These are phyloP conservation scores for Chromobotia macracanthus DNA, from an alignment of 2,797 vertebrate species.

Conservation along the genomic window DNA sequence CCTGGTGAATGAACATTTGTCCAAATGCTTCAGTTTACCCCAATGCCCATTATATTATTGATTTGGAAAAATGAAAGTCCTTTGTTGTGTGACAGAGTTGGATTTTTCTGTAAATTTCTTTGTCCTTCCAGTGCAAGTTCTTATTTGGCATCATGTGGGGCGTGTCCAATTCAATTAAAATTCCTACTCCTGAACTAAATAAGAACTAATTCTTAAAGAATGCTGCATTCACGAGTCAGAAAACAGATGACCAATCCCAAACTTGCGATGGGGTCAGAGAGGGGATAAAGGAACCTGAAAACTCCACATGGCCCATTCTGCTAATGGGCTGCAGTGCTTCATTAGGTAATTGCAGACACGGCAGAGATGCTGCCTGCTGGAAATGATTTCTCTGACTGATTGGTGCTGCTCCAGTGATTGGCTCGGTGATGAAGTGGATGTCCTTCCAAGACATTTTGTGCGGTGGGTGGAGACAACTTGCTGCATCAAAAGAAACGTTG, in stretches of 20 bases:
- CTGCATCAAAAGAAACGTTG: not conserved
- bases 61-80: too few relatives aligned
- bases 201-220: too few relatives aligned
- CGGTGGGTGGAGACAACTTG: not conserved
- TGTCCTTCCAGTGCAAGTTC: too few relatives aligned
- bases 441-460: slow-evolving; percentile 12
- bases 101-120: too few relatives aligned
- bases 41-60: too few relatives aligned
- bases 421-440: slow-evolving; percentile 23
- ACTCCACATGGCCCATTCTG: slow-evolving; percentile 49
- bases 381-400: slow-evolving; percentile 59
- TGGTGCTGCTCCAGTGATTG: slow-evolving; percentile 54
- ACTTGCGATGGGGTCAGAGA: not conserved
- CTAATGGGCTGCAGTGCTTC: slow-evolving; percentile 57
- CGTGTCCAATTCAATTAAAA: too few relatives aligned
- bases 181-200: too few relatives aligned
- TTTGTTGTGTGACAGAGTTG: too few relatives aligned
- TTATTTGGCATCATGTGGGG: too few relatives aligned
- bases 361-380: slow-evolving; percentile 51
- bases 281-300: slow-evolving; percentile 13
- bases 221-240: too few relatives aligned
- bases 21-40: too few relatives aligned
- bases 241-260: slow-evolving; percentile 5
- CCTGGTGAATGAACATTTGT: too few relatives aligned
- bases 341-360: slow-evolving; percentile 75